phyloP scores from a whole-genome alignment of 2,888 invertebrate genomes.

The Ophion obscuratus region DNA sequence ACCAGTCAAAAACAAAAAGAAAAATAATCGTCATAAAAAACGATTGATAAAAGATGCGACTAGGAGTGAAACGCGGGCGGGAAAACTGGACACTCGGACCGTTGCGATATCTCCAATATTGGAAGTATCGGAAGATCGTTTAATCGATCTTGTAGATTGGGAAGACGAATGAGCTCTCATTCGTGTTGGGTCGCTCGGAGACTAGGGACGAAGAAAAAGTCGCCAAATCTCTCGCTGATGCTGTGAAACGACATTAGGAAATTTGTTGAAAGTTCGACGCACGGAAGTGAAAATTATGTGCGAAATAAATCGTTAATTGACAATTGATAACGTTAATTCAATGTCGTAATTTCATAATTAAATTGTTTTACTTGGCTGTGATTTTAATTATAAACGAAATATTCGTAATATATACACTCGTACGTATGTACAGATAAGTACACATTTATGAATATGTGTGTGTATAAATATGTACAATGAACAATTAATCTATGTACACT shows the following conservation, averaged over 20 bases:
- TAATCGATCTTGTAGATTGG: constrained; percentile 49
- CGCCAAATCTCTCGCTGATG: neutral
- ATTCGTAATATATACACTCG: constrained; percentile 26
- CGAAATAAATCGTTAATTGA: neutral
- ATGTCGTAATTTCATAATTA: constrained; percentile 44
- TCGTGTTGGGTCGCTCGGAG: no score
- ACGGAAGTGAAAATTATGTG: neutral
- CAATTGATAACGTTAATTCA: constrained; percentile 46
- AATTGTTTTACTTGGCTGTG: constrained; percentile 66
- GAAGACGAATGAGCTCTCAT: neutral
- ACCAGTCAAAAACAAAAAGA: neutral
- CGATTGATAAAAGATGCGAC: constrained; percentile 60
- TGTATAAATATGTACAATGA: no score
- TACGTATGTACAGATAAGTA: neutral
- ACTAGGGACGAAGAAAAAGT: neutral
- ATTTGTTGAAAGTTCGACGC: neutral
- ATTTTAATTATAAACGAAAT: constrained; percentile 62
- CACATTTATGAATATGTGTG: no score
- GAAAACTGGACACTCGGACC: constrained; percentile 76
- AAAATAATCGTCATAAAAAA: constrained; percentile 7
- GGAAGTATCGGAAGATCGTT: constrained; percentile 76
- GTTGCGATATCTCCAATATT: constrained; percentile 76
- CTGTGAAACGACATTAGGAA: neutral
- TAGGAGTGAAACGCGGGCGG: constrained; percentile 73
- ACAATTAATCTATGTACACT: no score